Base-by-base conservation (phyloP, 2,888 invertebrate species). In the Kuschelorhynchus macadamiae region DNA sequence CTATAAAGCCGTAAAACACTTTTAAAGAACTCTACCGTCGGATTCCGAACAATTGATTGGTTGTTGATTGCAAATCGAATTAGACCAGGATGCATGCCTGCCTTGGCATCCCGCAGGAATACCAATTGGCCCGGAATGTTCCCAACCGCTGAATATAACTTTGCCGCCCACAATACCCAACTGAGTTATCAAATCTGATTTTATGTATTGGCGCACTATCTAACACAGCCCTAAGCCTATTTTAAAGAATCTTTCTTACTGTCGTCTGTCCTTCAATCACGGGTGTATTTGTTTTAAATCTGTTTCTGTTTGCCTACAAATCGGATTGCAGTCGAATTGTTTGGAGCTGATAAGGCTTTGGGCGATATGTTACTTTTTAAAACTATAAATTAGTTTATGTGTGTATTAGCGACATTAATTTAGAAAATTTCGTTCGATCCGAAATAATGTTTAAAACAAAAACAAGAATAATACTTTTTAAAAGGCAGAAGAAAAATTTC, bases 31-130 rank as follows among this genome's bases (percentile, higher is more conserved):
- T 25, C 25, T 25, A 25, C 25, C 25, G 25, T 7, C 78, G 82
- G 85, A 84, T 85, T 83, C 84, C 83, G 84, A 85, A 85, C 85
- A 84, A 85, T 85, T 86, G 85, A 86, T 86, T 86, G 85, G 85
- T 85, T 84, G 86, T 85, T 86, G 86, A 86, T 86, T 86, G 85
- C 83, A 85, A 86, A 86, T 86, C 85, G 85, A 85, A 86, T 86
- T 86, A 86, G 83, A 83, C 81, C 80, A 83, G 84, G 85, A 85
- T 85, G 85, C 83, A 50, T 47, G 53, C 39, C 30, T 63, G 46
- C 42, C n/a, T 55, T 55, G 17, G 46, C 17, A 17, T 46, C 20
- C 46, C 46, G 46, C 46, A 18, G 46, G 46, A 46, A 46, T 36
- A 39, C 21, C 20, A 25, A 25, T 25, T 25, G 25, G 4, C 7